A percentile compares a stretch with the other conserved stretches of the same genome.
phyloP scores from a whole-genome alignment of 2,797 vertebrate species.

The Cyprinella venusta region DNA sequence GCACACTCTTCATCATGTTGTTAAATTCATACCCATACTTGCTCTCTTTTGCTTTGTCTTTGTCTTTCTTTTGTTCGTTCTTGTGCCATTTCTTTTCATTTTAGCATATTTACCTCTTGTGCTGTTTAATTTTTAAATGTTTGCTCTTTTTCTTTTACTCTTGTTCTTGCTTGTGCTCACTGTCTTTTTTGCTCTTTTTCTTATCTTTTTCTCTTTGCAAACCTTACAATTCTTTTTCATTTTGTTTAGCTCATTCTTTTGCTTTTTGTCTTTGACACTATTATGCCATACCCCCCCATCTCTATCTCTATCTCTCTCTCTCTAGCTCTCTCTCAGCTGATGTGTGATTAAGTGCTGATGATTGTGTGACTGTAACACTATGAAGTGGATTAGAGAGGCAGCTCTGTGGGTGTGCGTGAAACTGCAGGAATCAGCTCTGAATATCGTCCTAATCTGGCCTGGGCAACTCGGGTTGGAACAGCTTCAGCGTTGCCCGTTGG shows the following conservation, averaged over 20 bases:
- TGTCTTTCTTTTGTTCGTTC: neutral
- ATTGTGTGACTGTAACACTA: conserved; percentile 49
- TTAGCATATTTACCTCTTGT: neutral
- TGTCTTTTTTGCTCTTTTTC: neutral
- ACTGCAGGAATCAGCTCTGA: conserved; percentile 42
- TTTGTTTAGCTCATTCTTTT: neutral
- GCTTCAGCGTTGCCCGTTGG: neutral
- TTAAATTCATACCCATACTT: neutral
- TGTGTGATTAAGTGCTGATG: conserved; percentile 29
- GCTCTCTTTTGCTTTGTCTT: neutral
- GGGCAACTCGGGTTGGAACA: conserved; percentile 2
- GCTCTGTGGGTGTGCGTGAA: conserved; percentile 47
- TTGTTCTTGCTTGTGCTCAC: neutral
- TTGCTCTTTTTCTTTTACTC: neutral
- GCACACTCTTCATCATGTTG: neutral
- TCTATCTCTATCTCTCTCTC: neutral
- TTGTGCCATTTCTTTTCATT: neutral
- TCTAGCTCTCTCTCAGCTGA: conserved; percentile 30
- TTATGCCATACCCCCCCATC: neutral
- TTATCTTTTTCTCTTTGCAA: neutral
- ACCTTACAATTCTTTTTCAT: neutral
- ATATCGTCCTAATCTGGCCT: conserved; percentile 38
- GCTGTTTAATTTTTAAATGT: neutral
- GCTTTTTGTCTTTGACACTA: conserved; percentile 2
- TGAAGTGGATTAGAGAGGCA: conserved; percentile 48